phyloP scores from a whole-genome alignment of 2,888 invertebrate species.

The Aplocera efformata region DNA sequence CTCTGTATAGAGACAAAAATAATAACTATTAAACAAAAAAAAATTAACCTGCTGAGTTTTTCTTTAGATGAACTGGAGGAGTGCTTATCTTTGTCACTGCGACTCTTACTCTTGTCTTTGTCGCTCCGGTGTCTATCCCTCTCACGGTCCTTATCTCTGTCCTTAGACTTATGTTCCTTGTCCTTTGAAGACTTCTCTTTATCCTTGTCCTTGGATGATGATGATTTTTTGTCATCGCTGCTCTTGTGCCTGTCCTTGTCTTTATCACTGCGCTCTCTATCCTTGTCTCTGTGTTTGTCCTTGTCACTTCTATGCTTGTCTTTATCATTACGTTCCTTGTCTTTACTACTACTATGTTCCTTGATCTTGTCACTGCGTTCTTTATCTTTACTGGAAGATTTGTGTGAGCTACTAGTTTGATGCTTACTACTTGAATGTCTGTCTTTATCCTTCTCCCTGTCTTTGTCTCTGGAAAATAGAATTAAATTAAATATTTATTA shows the following conservation, averaged over 20 bases:
- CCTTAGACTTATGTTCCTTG: constrained; percentile 72
- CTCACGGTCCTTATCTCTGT: constrained; percentile 45
- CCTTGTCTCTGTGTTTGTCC: constrained; percentile 23
- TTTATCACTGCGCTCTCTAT: constrained; percentile 45
- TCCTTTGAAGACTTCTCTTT: constrained; percentile 63
- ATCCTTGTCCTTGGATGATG: constrained; percentile 57
- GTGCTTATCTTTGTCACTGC: constrained; percentile 67
- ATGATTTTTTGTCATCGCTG: constrained; percentile 57
- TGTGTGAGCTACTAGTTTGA: constrained; percentile 79
- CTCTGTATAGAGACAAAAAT: too few species aligned
- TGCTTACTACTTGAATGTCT: constrained; percentile 77
- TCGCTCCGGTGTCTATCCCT: constrained; percentile 64
- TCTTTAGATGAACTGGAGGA: constrained; percentile 75
- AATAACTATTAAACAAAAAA: background rate
- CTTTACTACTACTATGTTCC: constrained; percentile 52
- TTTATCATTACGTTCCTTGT: constrained; percentile 46
- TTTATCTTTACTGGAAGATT: constrained; percentile 75
- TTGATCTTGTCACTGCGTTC: constrained; percentile 64
- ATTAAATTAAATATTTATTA: constrained; percentile 14
- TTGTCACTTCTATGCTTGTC: constrained; percentile 57
- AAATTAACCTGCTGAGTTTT: constrained; percentile 76
- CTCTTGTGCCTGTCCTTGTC: constrained; percentile 65
- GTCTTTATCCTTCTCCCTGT: constrained; percentile 79
- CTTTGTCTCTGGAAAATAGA: constrained; percentile 61
- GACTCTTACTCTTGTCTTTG: constrained; percentile 57